Evolutionary conservation across 2,888 invertebrate genomes (phyloP), one percentile per base, ranked within the genome.

Genomic region (Apamea monoglypha): DNA sequence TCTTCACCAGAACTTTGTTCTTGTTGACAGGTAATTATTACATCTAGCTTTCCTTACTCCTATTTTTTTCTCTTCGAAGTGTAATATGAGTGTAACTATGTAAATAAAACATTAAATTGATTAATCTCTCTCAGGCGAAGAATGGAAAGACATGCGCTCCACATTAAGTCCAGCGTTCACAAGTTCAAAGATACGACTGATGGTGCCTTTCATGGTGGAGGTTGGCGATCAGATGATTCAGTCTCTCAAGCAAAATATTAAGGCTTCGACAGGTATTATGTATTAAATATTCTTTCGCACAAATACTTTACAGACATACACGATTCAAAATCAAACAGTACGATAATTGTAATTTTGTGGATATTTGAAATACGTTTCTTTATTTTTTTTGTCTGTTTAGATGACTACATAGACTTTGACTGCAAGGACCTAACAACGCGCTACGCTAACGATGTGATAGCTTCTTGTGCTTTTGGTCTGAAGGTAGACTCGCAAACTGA

Each of bases 371-470:
- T n/a, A 8, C 1, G 29, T 25, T 36, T 40, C 6, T 36, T 21
- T 44, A 4, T 25, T 29, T 25, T 47, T 18, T 73, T 72, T n/a
- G 36, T 68, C 6, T 61, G 12, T 53, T 18, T 80, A 94, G 94
- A 61, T 21, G 88, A 78, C 1, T 88, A 87, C 78, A 71, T 93
- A 2, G 94, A 94, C 40, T 66, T 96, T 1, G 97, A 97, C 63
- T 90, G 94, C 79, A 96, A 95, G 82, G 97, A 97, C 76, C 83
- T 95, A 2, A 95, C 95, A 5, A 94, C 95, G 1, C 92, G 97
- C 25, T 97, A 94, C 82, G 93, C 97, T 2, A 97, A 96, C 79
- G 97, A 97, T 86, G 97, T 97, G 1, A 97, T 97, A 74, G 97
- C 97, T 0, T 94, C 96, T 0, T 94, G 96, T n/a, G 97, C 96